Evolutionary conservation across 2,888 invertebrate genomes (phyloP), one percentile per base, ranked within the genome.

Genomic region (Colostygia pectinataria): DNA sequence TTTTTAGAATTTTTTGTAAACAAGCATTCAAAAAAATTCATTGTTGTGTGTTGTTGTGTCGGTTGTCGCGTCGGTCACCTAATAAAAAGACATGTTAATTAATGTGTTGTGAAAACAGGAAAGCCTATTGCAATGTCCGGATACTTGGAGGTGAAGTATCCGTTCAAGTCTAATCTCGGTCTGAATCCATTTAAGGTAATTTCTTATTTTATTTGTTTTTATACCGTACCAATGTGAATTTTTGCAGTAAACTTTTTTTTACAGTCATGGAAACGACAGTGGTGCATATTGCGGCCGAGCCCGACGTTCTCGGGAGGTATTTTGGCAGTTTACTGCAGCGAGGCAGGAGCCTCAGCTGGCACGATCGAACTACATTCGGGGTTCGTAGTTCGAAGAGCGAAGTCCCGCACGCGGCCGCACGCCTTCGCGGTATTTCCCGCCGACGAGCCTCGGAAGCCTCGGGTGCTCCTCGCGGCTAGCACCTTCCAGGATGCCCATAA

Each of bases 371-470:
- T 94, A 47, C 93, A 93, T 0, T 72, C 90, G 10, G 92, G 92
- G 32, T 91, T 93, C 38, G 80, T 92, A 15, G 87, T 94, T 18
- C 92, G 92, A 51, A 83, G 94, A 46, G 92, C 94, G 2, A 92
- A 93, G 65, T 94, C 94, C 9, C 91, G 92, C 61, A 92, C 94
- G 2, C 93, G 94, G 59, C 92, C 92, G 23, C 92, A 92, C 67
- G 94, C 94, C 7, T 95, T 95, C 68, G 94, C 94, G 2, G 91
- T 95, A 51, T 94, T 94, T 66, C 86, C 92, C 4, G 68, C 85
- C 0, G 90, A 87, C 8, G 87, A 91, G 39, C 91, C 91, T 27
- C 85, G 91, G 41, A 93, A 94, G 65, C 93, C 94, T 0, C 80
- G 93, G 8, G 77, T 95, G 9, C 92, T 93, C 54, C 84, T 95